Evolutionary conservation across 2,113 vertebrate genomes (phyloP), one percentile per base, ranked within the genome.

Genomic region (Scomber colias): DNA sequence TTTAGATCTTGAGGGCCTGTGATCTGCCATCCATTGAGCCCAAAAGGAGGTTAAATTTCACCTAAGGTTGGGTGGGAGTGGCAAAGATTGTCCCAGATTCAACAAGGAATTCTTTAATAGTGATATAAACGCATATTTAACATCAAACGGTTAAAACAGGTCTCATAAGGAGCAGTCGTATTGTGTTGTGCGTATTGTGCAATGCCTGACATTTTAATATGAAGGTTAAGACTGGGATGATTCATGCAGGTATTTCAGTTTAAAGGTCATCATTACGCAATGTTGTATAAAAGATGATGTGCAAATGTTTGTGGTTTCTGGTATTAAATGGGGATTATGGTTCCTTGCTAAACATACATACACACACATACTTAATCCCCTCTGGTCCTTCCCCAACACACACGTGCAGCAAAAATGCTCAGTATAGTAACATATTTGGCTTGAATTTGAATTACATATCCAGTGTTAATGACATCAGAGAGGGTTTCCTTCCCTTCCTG

Each of bases 21-120:
- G 93, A 94, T 96, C 95, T 93, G 76, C 92, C 93, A 93, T 94
- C 94, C 94, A 91, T 85, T 92, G 88, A 93, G 79, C 71, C 87
- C 85, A 64, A 79, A 66, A 90, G 77, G 83, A 90, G 91, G 88
- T 90, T 90, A 87, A 84, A 71, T 94, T 93, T 92, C 89, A 89
- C 81, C 79, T 88, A 49, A 80, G 75, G 80, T 84, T 77, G 59
- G 56, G 19, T 5, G 27, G 57, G 40, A 65, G 31, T 19, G 68
- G 27, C 12, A 35, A 35, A 66, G 64, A 74, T 31, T 11, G 66
- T 7, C 45, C 70, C 64, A 24, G 70, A 77, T 87, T 86, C 16
- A 82, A 73, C 79, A 76, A 77, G 71, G 81, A 81, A 76, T 75
- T 73, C 68, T 73, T 91, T 85, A 53, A 89, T 76, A 90, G 46